phyloP scores from a whole-genome alignment of 2,113 vertebrate species.

The Solenodon paradoxus region DNA sequence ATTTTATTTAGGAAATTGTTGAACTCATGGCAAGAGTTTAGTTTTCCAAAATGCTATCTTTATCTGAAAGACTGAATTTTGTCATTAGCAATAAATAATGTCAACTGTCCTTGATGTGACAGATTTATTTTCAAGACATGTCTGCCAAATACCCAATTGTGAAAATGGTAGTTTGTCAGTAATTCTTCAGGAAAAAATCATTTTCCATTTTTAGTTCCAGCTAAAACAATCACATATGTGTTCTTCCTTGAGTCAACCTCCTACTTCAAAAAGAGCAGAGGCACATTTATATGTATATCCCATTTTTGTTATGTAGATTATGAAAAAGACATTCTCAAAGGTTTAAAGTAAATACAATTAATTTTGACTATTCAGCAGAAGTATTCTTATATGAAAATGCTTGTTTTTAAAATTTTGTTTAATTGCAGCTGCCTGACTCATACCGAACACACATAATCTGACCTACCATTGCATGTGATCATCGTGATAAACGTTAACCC shows the following conservation, averaged over 20 bases:
- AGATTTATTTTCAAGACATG: conserved; percentile 6
- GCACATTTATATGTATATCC: background rate
- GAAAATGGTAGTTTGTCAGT: background rate
- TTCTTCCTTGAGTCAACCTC: background rate
- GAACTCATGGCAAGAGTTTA: background rate
- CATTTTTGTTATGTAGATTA: background rate
- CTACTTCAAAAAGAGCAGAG: background rate
- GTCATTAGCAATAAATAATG: background rate
- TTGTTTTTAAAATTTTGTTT: background rate
- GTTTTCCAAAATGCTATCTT: conserved; percentile 2
- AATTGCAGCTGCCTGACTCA: background rate
- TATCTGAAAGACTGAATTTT: background rate
- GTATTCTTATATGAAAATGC: background rate
- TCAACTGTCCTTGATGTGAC: background rate
- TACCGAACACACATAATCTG: background rate
- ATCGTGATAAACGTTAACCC: background rate
- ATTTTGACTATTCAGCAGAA: background rate
- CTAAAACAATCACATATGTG: background rate
- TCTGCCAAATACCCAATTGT: background rate
- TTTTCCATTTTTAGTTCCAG: background rate
- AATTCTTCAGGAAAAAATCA: background rate
- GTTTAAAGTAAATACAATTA: background rate
- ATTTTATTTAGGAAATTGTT: background rate
- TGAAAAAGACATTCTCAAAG: background rate
- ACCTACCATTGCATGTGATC: background rate